Percentiles rank a stretch among this genome's conserved stretches.
These are phyloP conservation scores for Serrognathus titanus DNA, from an alignment of 2,888 invertebrate genomes.

Conservation along the genomic window DNA sequence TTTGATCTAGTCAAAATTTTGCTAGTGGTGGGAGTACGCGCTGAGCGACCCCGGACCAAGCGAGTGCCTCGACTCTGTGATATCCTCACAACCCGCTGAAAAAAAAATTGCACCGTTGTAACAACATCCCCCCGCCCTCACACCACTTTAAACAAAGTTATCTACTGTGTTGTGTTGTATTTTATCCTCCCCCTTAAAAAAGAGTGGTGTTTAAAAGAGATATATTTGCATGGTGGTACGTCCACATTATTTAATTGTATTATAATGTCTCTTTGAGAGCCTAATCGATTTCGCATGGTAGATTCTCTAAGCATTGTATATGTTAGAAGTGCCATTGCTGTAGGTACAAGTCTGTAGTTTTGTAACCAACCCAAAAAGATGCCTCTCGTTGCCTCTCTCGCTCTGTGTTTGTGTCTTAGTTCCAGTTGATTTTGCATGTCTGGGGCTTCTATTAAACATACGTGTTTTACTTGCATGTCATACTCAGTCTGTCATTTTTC, in stretches of 20 bases:
- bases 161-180: constrained; percentile 2
- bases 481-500: constrained; percentile 12
- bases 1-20: constrained; percentile 42
- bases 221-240: constrained; percentile 32
- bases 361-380: constrained; percentile 51
- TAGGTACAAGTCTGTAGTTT: constrained; percentile 47
- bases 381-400: constrained; percentile 27
- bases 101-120: constrained; percentile 11
- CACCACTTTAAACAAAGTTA: constrained; percentile 7
- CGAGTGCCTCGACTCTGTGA: constrained; percentile 51
- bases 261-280: constrained; percentile 31
- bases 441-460: constrained; percentile 36
- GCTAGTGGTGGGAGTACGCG: constrained; percentile 32
- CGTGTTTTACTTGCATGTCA: constrained; percentile 39
- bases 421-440: constrained; percentile 39
- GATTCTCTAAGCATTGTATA: constrained; percentile 45
- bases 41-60: constrained; percentile 44
- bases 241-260: constrained; percentile 32
- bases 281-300: constrained; percentile 48
- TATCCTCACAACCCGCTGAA: constrained; percentile 40
- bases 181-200: neutral
- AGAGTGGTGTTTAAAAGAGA: constrained; percentile 21
- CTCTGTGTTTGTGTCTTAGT: constrained; percentile 39
- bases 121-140: constrained; percentile 7
- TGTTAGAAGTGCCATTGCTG: constrained; percentile 48